Evolutionary conservation across 2,888 invertebrate genomes (phyloP), one percentile per base, ranked within the genome.

Genomic region (Melikaiella ostensackeni): DNA sequence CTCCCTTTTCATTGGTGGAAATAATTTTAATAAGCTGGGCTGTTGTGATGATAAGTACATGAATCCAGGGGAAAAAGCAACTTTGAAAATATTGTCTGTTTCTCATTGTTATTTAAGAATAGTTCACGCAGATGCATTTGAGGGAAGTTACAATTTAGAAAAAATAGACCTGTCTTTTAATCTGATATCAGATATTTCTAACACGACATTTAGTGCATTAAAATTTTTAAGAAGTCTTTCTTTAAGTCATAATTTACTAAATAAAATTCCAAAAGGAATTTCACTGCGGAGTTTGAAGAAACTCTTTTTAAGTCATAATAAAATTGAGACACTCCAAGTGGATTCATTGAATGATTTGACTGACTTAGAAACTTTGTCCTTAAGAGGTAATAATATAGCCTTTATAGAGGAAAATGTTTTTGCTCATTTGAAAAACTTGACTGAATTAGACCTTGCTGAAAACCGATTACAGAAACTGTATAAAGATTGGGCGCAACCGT

Each of bases 351-450:
- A 55, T 1, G 77, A 84, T 42, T 74, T 88, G 6, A 63, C 73
- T 1, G 19, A 50, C 0, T 79, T 90, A 7, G 85, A 78, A 62
- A 84, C 81, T 78, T 80, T 90, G 4, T 82, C 79, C 0, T 62
- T 90, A 7, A 81, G 82, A 6, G 76, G 78, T 1, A 90, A 90
- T 75, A 66, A 61, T 1, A 87, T 90, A 38, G 50, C 19, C 0
- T 19, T 42, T 0, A 84, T 90, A 59, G 79, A 86, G 5, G 59
- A 42, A 0, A 76, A 84, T 27, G 82, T 85, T 8, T 88, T 88
- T 75, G 61, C 77, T 8, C 80, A 80, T 75, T 76, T 85, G 35
- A 75, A 75, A n/a, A 78, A 80, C 61, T 75, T 84, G 19, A 84
- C 83, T 64, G 81, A 86, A 35, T 77, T 85, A 24, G 86, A 87